Percentiles rank a stretch among this genome's conserved stretches.
Conservation (phyloP, 1,140 invertebrate genomes). For the Wiebesia pumilae region DNA sequence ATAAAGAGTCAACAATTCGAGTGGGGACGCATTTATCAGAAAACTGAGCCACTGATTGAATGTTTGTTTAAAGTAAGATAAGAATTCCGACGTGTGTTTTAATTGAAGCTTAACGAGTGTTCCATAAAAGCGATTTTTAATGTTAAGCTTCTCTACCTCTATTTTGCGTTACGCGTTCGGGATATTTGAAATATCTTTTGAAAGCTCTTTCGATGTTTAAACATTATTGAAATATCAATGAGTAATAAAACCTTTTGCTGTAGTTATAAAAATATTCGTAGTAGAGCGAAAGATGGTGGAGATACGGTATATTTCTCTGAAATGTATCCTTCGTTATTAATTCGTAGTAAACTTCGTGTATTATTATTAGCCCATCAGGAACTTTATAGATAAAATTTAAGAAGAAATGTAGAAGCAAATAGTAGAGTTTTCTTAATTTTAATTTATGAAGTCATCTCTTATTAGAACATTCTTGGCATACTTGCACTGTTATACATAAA, state of each 20-base stretch:
- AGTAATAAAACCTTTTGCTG: not conserved
- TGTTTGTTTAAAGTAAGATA: not conserved
- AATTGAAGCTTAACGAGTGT: conserved; percentile 18
- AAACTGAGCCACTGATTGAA: not conserved
- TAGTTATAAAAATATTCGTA: not conserved
- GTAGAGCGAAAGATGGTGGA: no score
- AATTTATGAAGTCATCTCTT: not conserved
- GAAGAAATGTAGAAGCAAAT: not conserved
- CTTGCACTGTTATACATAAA: not conserved
- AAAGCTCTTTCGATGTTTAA: not conserved
- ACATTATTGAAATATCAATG: not conserved
- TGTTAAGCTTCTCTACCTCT: not conserved
- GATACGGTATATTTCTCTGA: not conserved
- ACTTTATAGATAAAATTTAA: not conserved
- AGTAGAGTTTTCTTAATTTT: not conserved
- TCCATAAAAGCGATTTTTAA: not conserved
- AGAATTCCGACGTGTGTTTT: not conserved
- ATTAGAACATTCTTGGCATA: not conserved
- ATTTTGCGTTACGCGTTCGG: not conserved
- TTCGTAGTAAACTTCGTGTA: not conserved
- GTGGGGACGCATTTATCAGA: not conserved
- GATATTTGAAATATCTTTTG: not conserved
- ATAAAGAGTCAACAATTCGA: not conserved
- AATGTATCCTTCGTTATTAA: not conserved
- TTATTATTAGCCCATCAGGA: not conserved